These are phyloP conservation scores for Agraylea sexmaculata DNA, from an alignment of 1,140 invertebrate genomes.

Conservation along the genomic window DNA sequence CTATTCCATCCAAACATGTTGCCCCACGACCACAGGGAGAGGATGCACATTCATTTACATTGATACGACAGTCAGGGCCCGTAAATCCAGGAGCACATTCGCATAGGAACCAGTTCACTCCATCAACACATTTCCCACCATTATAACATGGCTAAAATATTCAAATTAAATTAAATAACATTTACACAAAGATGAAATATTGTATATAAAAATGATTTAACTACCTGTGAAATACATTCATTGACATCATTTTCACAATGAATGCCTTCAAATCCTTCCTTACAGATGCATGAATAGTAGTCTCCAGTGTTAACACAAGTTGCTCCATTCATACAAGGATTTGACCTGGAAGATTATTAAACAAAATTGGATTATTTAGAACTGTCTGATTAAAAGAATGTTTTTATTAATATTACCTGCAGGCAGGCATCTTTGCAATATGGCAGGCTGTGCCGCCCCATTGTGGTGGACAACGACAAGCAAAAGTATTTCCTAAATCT, in stretches of 20 bases:
- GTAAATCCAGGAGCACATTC: slow-evolving; percentile 69
- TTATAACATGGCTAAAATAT: slow-evolving; percentile 53
- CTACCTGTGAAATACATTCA: slow-evolving; percentile 40
- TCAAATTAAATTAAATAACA: too few species aligned
- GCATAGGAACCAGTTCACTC: slow-evolving; percentile 64
- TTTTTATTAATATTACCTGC: slow-evolving; percentile 29
- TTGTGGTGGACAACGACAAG: slow-evolving; percentile 48
- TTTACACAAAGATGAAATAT: too few species aligned
- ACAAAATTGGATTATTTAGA: slow-evolving; percentile 1
- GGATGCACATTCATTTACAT: slow-evolving; percentile 65
- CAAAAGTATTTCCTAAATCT: slow-evolving; percentile 50
- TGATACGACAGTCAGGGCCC: slow-evolving; percentile 61
- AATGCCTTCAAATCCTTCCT: slow-evolving; percentile 50
- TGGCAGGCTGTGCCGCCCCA: slow-evolving; percentile 62
- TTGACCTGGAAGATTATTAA: slow-evolving; percentile 27
- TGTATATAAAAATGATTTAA: too few species aligned
- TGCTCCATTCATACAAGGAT: slow-evolving; percentile 61
- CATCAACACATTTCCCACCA: slow-evolving; percentile 68
- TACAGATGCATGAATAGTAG: slow-evolving; percentile 57
- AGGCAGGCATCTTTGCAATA: slow-evolving; percentile 57
- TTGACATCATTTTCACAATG: slow-evolving; percentile 54
- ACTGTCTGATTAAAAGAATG: neutral
- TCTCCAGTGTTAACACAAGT: slow-evolving; percentile 62
- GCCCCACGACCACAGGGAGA: slow-evolving; percentile 77
- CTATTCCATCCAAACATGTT: slow-evolving; percentile 66